A percentile compares a stretch with the other conserved stretches of the same genome.
Conservation (phyloP, 2,888 invertebrate species). For the Ectemnius continuus region DNA sequence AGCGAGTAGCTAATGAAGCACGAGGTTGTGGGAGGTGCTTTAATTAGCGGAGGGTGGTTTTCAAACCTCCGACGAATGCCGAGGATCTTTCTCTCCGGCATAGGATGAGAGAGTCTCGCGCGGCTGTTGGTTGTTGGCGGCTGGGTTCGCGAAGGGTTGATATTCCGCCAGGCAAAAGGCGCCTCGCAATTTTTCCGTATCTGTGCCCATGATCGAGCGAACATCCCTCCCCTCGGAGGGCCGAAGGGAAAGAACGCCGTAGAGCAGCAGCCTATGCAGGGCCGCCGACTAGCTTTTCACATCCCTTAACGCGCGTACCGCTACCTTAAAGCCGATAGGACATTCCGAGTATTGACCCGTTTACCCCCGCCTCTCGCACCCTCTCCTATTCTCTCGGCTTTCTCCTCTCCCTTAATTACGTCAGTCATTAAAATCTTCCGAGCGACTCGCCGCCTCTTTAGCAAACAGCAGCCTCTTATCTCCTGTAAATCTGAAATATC, state of each 20-base stretch:
- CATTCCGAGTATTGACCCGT: conserved; percentile 76
- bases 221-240: conserved; percentile 48
- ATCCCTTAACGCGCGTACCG: conserved; percentile 63
- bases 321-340: conserved; percentile 73
- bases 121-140: no score
- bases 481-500: no score
- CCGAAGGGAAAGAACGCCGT: neutral
- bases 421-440: conserved; percentile 2
- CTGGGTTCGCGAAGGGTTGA: conserved; percentile 15
- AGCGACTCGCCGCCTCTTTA: neutral
- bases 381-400: conserved; percentile 26
- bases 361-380: conserved; percentile 57
- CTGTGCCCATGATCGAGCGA: conserved; percentile 54
- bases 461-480: no score
- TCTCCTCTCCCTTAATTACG: conserved; percentile 16
- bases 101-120: neutral
- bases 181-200: conserved; percentile 41
- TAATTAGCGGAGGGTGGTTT: no score
- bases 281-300: conserved; percentile 41
- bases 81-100: neutral
- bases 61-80: neutral
- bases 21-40: no score
- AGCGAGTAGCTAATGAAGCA: no score
- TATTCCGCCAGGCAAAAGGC: conserved; percentile 32
- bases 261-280: conserved; percentile 54